Evolutionary conservation across 2,888 invertebrate species (phyloP).

Genomic region (Acleris holmiana): DNA sequence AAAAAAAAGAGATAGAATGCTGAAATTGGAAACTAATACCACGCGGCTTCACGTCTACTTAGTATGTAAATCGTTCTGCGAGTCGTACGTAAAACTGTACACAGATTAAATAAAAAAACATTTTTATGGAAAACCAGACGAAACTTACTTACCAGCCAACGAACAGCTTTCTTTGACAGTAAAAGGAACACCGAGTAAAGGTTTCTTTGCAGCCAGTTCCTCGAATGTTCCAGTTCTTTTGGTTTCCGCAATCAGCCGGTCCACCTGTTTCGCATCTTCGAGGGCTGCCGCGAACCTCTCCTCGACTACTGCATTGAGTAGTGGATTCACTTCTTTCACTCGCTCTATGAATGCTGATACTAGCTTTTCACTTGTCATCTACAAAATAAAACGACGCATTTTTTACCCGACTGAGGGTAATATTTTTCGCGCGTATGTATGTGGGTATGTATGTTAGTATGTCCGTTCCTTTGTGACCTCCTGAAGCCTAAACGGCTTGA

Average conservation of each 20-base stretch:
- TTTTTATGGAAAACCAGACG: background rate
- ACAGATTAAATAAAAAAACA: no score
- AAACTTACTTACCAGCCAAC: slow-evolving; percentile 85
- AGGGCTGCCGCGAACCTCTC: slow-evolving; percentile 86
- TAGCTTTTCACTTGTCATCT: slow-evolving; percentile 86
- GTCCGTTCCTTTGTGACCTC: no score
- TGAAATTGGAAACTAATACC: no score
- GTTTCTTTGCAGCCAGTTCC: slow-evolving; percentile 79
- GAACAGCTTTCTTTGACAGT: slow-evolving; percentile 92
- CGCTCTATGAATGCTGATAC: slow-evolving; percentile 86
- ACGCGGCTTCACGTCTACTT: no score
- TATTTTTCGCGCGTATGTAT: no score
- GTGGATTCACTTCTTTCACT: slow-evolving; percentile 86
- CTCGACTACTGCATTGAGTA: slow-evolving; percentile 88
- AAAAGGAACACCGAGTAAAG: slow-evolving; percentile 92
- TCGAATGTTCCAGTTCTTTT: slow-evolving; percentile 57
- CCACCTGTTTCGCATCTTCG: slow-evolving; percentile 85
- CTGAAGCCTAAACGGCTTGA: no score
- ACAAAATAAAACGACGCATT: slow-evolving; percentile 35
- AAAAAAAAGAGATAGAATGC: no score
- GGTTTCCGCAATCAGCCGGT: slow-evolving; percentile 65
- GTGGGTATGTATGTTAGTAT: no score
- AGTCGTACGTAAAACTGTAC: no score
- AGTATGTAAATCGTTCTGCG: no score
- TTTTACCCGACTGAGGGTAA: no score